Percentiles rank a stretch among this genome's conserved stretches.
phyloP scores from a whole-genome alignment of 1,140 invertebrate species.

The Oreohelix idahoensis region DNA sequence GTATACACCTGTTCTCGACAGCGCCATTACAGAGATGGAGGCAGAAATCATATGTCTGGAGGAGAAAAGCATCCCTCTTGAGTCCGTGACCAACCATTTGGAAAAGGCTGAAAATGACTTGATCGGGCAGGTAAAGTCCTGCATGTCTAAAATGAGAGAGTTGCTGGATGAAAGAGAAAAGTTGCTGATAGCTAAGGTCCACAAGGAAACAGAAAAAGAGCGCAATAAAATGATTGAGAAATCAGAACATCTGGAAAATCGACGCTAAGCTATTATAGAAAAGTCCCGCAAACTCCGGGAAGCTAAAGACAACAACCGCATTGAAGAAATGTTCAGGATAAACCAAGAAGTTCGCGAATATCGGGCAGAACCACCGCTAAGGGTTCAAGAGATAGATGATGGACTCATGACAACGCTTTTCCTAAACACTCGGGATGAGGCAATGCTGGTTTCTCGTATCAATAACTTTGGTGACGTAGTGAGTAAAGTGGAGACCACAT shows the following conservation, averaged over 20 bases:
- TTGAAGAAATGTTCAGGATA: slow-evolving; percentile 57
- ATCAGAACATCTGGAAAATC: slow-evolving; percentile 43
- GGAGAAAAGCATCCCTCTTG: slow-evolving; percentile 48
- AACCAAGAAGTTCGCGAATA: slow-evolving; percentile 50
- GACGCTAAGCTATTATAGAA: slow-evolving; percentile 38
- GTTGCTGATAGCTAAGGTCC: slow-evolving; percentile 50
- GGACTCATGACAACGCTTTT: slow-evolving; percentile 55
- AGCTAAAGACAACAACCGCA: slow-evolving; percentile 50
- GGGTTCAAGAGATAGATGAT: slow-evolving; percentile 54
- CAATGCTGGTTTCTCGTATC: slow-evolving; percentile 47
- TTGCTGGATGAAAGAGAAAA: slow-evolving; percentile 55
- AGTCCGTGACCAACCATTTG: slow-evolving; percentile 46
- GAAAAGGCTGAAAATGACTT: slow-evolving; percentile 48
- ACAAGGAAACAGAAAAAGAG: slow-evolving; percentile 53
- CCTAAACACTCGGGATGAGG: slow-evolving; percentile 53
- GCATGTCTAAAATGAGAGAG: slow-evolving; percentile 50
- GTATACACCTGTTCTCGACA: slow-evolving; percentile 56
- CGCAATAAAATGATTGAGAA: slow-evolving; percentile 53
- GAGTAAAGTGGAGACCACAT: slow-evolving; percentile 48
- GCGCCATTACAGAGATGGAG: slow-evolving; percentile 53
- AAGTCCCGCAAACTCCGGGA: slow-evolving; percentile 45
- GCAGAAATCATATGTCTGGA: slow-evolving; percentile 48
- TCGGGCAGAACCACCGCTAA: slow-evolving; percentile 43
- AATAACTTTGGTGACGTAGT: slow-evolving; percentile 56
- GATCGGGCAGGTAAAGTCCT: slow-evolving; percentile 46